phyloP scores from a whole-genome alignment of 2,113 vertebrate genomes.

The Baryphthengus martii region DNA sequence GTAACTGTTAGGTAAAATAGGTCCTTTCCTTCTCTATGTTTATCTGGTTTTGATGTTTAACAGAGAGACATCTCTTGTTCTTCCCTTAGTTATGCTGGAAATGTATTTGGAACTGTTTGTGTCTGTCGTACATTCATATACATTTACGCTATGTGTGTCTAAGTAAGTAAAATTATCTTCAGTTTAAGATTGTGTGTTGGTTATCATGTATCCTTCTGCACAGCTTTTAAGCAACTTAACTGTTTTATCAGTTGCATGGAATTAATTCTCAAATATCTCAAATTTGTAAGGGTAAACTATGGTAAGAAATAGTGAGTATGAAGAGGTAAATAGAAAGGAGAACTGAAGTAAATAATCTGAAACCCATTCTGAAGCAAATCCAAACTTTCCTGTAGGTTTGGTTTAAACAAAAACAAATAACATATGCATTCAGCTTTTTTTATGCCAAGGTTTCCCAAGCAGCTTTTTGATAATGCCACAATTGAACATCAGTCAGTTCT shows the following conservation, averaged over 20 bases:
- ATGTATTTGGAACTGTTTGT: slow-evolving; percentile 3
- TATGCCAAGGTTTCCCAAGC: background rate
- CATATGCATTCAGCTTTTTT: background rate
- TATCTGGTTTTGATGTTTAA: background rate
- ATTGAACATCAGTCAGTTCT: slow-evolving; percentile 6
- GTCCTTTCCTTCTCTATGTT: background rate
- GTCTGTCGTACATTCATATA: background rate
- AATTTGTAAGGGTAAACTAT: background rate
- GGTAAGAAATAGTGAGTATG: background rate
- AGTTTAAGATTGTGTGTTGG: background rate
- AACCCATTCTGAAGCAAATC: background rate
- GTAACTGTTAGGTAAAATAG: background rate
- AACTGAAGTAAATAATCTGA: background rate
- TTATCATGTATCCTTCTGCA: background rate
- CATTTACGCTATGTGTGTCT: background rate
- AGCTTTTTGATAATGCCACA: background rate
- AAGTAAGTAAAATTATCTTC: background rate
- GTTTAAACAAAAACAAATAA: background rate
- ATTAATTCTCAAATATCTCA: background rate
- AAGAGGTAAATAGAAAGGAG: background rate
- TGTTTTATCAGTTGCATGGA: background rate
- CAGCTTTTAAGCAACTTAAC: background rate
- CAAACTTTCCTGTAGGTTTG: background rate
- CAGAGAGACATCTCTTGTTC: background rate
- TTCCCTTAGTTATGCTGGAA: background rate